phyloP scores from a whole-genome alignment of 2,797 vertebrate species.

The Psittacula derbiana region DNA sequence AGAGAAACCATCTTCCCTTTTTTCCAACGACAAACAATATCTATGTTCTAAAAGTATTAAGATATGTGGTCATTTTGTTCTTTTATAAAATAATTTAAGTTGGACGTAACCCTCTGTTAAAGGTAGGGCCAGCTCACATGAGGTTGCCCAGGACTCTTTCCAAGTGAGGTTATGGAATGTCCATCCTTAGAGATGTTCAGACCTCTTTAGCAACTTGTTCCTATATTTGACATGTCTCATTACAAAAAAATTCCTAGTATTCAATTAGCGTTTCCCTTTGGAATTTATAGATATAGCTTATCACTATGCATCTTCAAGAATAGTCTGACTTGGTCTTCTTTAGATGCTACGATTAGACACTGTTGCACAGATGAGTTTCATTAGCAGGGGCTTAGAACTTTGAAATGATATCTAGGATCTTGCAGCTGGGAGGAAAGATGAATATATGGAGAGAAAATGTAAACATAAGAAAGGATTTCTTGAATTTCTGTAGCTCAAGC shows the following conservation, averaged over 20 bases:
- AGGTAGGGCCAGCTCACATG: background rate
- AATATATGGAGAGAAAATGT: background rate
- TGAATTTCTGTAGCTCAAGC: background rate
- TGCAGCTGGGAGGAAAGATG: background rate
- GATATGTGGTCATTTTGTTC: background rate
- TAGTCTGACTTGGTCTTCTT: background rate
- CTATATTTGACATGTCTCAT: background rate
- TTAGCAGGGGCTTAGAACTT: background rate
- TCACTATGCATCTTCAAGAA: background rate
- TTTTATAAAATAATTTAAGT: background rate
- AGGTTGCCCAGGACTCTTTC: background rate
- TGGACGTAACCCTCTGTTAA: background rate
- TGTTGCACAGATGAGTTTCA: background rate
- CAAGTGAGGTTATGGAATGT: background rate
- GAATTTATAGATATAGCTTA: background rate
- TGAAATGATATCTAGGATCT: background rate
- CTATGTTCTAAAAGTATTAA: background rate
- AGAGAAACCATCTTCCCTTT: background rate
- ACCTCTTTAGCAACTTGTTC: background rate
- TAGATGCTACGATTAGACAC: background rate
- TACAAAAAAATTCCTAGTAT: background rate
- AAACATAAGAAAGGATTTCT: background rate
- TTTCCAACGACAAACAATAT: background rate
- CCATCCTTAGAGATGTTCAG: background rate
- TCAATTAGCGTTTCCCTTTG: background rate